These are phyloP conservation scores for Sardina pilchardus DNA, from an alignment of 2,113 vertebrate species.

Conservation along the genomic window DNA sequence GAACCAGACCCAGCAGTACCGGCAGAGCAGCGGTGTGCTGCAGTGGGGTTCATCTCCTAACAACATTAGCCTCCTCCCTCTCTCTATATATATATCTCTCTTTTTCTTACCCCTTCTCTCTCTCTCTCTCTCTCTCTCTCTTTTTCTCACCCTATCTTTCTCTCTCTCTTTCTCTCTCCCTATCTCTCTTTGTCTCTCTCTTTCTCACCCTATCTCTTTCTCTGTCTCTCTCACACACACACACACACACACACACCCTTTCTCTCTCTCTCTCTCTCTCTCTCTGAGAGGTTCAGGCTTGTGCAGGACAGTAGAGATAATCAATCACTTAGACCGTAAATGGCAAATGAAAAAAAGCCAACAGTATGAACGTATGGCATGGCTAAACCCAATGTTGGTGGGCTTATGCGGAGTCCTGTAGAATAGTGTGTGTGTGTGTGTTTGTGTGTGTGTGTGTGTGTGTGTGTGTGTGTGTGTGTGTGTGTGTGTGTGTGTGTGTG, in stretches of 20 bases:
- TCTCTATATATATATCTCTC: neutral
- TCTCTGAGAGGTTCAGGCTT: neutral
- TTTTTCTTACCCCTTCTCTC: neutral
- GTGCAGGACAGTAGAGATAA: neutral
- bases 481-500: constrained; percentile 53
- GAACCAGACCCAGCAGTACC: too few relatives aligned
- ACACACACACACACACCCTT: neutral
- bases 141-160: neutral
- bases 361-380: neutral
- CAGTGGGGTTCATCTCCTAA: too few relatives aligned
- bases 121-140: neutral
- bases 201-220: neutral
- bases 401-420: neutral
- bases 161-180: neutral
- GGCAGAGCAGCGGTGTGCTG: neutral
- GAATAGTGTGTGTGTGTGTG: neutral
- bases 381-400: neutral
- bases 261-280: neutral
- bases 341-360: neutral
- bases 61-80: neutral
- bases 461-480: neutral
- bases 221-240: neutral
- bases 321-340: neutral
- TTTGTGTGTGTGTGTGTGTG: neutral
- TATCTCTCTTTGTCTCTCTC: neutral